Evolutionary conservation across 2,113 vertebrate species (phyloP).

Genomic region (Cavia porcellus): DNA sequence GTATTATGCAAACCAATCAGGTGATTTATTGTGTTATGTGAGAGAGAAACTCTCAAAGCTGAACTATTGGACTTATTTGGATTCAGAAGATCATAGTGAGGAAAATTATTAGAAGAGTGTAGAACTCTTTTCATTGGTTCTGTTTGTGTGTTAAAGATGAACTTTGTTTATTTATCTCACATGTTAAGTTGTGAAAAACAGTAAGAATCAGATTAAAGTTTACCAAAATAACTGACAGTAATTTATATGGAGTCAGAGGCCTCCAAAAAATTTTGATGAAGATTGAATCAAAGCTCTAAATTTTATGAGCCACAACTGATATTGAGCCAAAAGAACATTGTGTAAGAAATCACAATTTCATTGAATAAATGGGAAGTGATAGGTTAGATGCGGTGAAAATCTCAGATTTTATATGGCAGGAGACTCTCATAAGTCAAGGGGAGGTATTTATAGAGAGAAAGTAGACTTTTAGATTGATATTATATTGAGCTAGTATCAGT

Average conservation of each 20-base stretch:
- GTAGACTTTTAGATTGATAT: constrained; percentile 21
- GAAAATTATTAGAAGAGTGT: constrained; percentile 27
- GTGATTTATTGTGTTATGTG: constrained; percentile 30
- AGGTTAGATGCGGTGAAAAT: background rate
- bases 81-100: constrained; percentile 4
- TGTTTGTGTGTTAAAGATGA: background rate
- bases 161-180: background rate
- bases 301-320: constrained; percentile 16
- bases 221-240: constrained; percentile 43
- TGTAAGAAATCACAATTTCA: background rate
- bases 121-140: background rate
- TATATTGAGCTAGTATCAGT: background rate
- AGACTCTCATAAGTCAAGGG: constrained; percentile 24
- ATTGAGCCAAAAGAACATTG: background rate
- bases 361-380: background rate
- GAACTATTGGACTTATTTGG: constrained; percentile 29
- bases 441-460: background rate
- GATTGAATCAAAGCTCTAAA: background rate
- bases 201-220: background rate
- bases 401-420: background rate
- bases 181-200: constrained; percentile 46
- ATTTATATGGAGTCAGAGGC: constrained; percentile 31
- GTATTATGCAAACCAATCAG: constrained; percentile 32
- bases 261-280: constrained; percentile 46
- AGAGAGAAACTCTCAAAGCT: constrained; percentile 16